Evolutionary conservation across 2,888 invertebrate species (phyloP).

Genomic region (Amphipoea oculea): DNA sequence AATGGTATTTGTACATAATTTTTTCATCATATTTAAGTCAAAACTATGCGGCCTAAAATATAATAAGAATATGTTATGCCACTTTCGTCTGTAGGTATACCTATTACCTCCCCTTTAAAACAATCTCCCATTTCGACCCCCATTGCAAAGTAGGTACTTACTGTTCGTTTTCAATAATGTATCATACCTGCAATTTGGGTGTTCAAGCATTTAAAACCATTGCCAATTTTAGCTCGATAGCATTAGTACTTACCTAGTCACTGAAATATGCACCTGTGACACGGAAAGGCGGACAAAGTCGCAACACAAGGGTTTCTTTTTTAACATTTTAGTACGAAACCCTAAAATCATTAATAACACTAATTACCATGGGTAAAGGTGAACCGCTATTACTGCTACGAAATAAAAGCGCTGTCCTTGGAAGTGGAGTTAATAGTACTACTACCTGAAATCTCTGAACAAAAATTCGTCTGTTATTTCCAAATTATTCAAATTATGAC

Average conservation of each 20-base stretch:
- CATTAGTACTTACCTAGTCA: neutral
- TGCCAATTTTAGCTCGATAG: neutral
- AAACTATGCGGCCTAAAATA: neutral
- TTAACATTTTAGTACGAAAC: neutral
- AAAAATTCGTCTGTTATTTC: neutral
- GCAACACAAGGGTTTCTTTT: neutral
- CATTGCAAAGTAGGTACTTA: too few relatives aligned
- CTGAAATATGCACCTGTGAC: neutral
- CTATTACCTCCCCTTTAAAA: neutral
- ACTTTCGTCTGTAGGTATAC: neutral
- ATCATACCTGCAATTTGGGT: neutral
- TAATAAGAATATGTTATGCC: neutral
- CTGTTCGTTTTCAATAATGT: neutral
- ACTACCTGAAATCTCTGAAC: neutral
- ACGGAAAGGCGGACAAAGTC: neutral
- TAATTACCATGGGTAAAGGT: neutral
- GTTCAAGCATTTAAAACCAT: neutral
- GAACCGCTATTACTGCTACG: neutral
- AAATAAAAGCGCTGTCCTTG: neutral
- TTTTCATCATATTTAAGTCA: conserved; percentile 34
- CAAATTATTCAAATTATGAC: neutral
- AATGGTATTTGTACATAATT: conserved; percentile 36
- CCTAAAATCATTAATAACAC: neutral
- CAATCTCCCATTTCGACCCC: too few relatives aligned
- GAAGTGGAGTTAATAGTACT: conserved; percentile 2